phyloP scores from a whole-genome alignment of 2,888 invertebrate species.

The Tanytarsus gracilentus region DNA sequence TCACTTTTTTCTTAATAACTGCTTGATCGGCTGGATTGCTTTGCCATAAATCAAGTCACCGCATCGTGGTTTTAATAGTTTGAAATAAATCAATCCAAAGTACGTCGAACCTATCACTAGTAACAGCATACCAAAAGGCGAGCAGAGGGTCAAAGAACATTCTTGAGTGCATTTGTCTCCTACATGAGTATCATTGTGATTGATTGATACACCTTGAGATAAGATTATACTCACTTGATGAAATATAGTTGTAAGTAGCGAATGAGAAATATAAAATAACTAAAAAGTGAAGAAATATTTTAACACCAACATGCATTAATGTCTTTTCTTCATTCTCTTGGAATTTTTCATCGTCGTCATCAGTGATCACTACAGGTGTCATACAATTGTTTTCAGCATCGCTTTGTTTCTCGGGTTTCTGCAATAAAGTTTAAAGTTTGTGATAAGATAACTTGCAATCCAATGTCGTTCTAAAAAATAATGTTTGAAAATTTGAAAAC shows the following conservation, averaged over 20 bases:
- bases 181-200: not conserved
- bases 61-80: conserved; percentile 51
- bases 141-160: conserved; percentile 43
- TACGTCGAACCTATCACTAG: conserved; percentile 53
- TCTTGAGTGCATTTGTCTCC: conserved; percentile 1
- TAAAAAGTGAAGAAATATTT: not conserved
- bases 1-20: conserved; percentile 23
- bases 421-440: too few species aligned
- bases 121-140: conserved; percentile 64
- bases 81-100: conserved; percentile 54
- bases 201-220: not conserved
- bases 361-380: too few species aligned
- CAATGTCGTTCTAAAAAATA: too few species aligned
- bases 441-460: too few species aligned
- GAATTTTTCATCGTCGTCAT: not conserved
- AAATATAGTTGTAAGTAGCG: not conserved
- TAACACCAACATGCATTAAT: not conserved
- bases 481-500: too few species aligned
- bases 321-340: not conserved
- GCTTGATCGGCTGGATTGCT: conserved; percentile 40
- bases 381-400: too few species aligned
- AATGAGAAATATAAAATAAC: not conserved
- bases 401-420: too few species aligned
- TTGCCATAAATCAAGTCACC: conserved; percentile 42
- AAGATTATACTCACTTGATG: not conserved